These are phyloP conservation scores for Lophotriccus pileatus DNA, from an alignment of 2,797 vertebrate species.

Conservation along the genomic window DNA sequence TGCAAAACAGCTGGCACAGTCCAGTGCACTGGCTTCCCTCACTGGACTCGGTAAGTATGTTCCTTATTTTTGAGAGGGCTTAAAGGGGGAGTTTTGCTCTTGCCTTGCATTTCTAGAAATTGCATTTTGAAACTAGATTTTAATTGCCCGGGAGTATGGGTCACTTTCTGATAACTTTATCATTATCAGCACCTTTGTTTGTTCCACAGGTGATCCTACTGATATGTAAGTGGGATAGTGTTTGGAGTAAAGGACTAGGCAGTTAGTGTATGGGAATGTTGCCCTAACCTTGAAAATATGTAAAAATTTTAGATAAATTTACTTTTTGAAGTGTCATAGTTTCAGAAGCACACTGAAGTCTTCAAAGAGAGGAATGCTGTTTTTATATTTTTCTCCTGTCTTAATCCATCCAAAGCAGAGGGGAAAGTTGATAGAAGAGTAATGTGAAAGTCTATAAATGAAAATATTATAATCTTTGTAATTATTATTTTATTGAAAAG, in stretches of 20 bases:
- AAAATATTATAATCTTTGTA: neutral
- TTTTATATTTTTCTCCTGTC: neutral
- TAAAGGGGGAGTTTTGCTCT: constrained; percentile 71
- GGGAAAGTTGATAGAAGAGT: neutral
- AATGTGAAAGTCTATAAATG: neutral
- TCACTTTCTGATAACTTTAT: constrained; percentile 14
- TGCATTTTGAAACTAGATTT: constrained; percentile 69
- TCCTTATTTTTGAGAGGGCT: constrained; percentile 78
- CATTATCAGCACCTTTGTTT: constrained; percentile 49
- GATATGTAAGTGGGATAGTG: constrained; percentile 39
- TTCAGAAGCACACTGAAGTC: neutral
- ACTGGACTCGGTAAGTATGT: constrained; percentile 98
- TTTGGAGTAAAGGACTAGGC: constrained; percentile 50
- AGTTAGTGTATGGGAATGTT: constrained; percentile 33
- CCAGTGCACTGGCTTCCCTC: constrained; percentile 99
- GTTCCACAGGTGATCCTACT: constrained; percentile 43
- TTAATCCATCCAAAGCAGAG: neutral
- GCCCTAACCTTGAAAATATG: neutral
- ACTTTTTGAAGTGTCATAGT: neutral
- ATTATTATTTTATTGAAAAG: neutral
- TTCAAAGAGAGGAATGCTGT: neutral
- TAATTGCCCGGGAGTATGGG: constrained; percentile 28
- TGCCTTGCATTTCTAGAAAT: constrained; percentile 69
- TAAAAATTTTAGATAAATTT: neutral
- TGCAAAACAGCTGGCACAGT: constrained; percentile 99